Base-by-base conservation (phyloP, 2,888 invertebrate species). In the Tholera decimalis region DNA sequence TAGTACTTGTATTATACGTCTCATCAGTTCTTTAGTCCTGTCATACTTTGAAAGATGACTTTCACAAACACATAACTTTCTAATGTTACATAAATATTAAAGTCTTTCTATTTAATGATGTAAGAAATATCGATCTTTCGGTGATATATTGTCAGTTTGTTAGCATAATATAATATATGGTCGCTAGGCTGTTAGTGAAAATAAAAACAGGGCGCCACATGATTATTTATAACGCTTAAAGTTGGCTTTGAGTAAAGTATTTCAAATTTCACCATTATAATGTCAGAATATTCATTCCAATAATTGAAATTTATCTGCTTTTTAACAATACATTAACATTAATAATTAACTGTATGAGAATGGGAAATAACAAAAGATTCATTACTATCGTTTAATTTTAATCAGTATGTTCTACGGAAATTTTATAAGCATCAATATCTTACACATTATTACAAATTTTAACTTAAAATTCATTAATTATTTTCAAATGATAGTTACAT, bases 151-250 rank as follows among this genome's bases (percentile, higher is more conserved):
- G n/a, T 24, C 28, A 58, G 9, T 44, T 37, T 60, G 49, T 51
- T 67, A 24, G 18, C 7, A 8, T 33, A n/a, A n/a, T n/a, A n/a
- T n/a, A n/a, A n/a, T n/a, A 28, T 28, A 13, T 15, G 24, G 60
- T 39, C 44, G 50, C 50, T 50, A 33, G 43, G n/a, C 35, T 37
- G n/a, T 51, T 60, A 51, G n/a, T 44, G 13, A 37, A 59, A 67
- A 58, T 43, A 49, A 57, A 46, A 43, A 46, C 26, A 13, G 13
- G 30, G 3, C 22, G 11, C 56, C 24, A 2, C 35, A 37, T 47
- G 37, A 39, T 39, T 15, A 39, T 41, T 30, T 30, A n/a, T 26
- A 39, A n/a, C n/a, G n/a, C n/a, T n/a, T 6, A 11, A 30, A 11
- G 1, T 0, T 61, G 30, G 15, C 57, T 67, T 55, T 65, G 46